These are phyloP conservation scores for Steinernema khuongi DNA, from an alignment of 1,140 invertebrate species.

Conservation along the genomic window DNA sequence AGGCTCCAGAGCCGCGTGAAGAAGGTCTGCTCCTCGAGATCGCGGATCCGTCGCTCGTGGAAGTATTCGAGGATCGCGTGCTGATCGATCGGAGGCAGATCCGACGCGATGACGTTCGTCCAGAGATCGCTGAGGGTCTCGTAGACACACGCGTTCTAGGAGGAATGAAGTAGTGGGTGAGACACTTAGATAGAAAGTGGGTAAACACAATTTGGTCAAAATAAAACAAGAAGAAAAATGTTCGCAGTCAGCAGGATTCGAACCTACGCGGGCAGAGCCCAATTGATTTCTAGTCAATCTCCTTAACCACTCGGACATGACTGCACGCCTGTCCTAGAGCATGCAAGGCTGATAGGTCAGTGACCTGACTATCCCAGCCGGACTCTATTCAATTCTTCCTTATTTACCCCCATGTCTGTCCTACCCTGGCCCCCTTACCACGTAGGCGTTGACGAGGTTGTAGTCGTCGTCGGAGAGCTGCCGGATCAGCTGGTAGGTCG, in stretches of 20 bases:
- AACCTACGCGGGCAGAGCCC: conserved; percentile 34
- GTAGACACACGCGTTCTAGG: conserved; percentile 35
- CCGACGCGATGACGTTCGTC: conserved; percentile 13
- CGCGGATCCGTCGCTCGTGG: neutral
- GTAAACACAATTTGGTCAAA: too few species aligned
- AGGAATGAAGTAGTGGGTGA: neutral
- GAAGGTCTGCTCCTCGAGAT: neutral
- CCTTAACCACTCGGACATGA: conserved; percentile 33
- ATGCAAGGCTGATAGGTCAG: too few species aligned
- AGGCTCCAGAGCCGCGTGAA: neutral
- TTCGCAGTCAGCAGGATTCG: conserved; percentile 26
- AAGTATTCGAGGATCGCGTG: conserved; percentile 35
- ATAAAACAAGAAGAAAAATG: too few species aligned
- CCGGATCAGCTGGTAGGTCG: neutral
- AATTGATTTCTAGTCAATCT: conserved; percentile 36
- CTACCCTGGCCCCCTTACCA: conserved; percentile 11
- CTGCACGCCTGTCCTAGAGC: too few species aligned
- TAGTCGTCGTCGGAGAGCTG: conserved; percentile 1
- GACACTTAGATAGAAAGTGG: conserved; percentile 4
- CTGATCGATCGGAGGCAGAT: conserved; percentile 32
- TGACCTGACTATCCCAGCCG: too few species aligned
- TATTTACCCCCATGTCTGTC: too few species aligned
- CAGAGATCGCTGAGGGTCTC: conserved; percentile 25
- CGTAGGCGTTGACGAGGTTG: conserved; percentile 27
- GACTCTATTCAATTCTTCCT: too few species aligned